Evolutionary conservation across 2,888 invertebrate species (phyloP).

Genomic region (Slavum lentiscoides): DNA sequence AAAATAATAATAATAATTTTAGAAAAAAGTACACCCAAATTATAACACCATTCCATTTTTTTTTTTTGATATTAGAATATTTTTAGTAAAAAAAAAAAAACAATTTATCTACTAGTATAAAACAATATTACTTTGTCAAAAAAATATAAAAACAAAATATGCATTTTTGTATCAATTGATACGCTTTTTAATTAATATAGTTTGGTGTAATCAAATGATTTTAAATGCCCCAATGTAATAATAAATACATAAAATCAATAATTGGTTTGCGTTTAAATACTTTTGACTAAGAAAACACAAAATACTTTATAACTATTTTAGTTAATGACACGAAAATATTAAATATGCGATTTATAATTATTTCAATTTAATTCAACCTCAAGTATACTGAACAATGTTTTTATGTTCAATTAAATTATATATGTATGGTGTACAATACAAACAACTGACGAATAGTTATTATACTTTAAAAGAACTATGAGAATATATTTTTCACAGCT

Average conservation of each 20-base stretch:
- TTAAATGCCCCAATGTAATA: slow-evolving; percentile 14
- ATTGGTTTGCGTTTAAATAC: slow-evolving; percentile 3
- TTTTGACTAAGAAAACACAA: slow-evolving; percentile 36
- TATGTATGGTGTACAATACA: neutral
- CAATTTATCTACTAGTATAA: slow-evolving; percentile 9
- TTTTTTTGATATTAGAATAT: slow-evolving; percentile 2
- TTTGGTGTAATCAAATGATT: slow-evolving; percentile 29
- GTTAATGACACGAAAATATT: neutral
- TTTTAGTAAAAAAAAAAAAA: slow-evolving; percentile 8
- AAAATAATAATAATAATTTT: neutral
- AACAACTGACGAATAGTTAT: too few relatives aligned
- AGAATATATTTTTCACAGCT: neutral
- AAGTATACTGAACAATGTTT: neutral
- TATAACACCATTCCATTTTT: neutral
- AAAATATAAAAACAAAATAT: slow-evolving; percentile 18
- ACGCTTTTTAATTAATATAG: slow-evolving; percentile 15
- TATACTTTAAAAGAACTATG: neutral
- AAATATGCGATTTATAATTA: slow-evolving; percentile 36
- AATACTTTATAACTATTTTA: neutral
- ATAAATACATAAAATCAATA: slow-evolving; percentile 9
- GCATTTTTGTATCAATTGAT: slow-evolving; percentile 7
- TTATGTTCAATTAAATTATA: neutral
- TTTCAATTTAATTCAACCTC: neutral
- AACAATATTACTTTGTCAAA: slow-evolving; percentile 3
- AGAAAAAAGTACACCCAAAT: slow-evolving; percentile 19